Base-by-base conservation (phyloP, 23 tunicate genomes). In the Phallusia fumigata region DNA sequence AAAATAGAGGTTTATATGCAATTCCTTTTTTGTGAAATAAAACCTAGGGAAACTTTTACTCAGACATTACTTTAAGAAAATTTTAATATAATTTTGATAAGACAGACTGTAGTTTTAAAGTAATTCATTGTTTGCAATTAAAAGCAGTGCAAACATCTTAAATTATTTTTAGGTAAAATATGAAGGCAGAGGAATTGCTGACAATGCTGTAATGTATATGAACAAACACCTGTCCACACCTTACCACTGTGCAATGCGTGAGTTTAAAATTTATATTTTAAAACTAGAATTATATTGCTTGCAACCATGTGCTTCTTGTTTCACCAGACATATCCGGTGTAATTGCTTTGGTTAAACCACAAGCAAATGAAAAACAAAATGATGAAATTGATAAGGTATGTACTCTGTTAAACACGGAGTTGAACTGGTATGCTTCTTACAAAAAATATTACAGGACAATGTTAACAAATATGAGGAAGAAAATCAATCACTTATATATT, bases 161-260 rank as follows among this genome's bases (percentile, higher is more conserved):
- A n/a, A n/a, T n/a, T n/a, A n/a, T n/a, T 74, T 3, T 74, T 58
- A 88, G 87, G 87, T 89, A 0, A 65, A 77, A 52, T 89, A 89
- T 75, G 74, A 84, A 80, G 94, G 88, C 19, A 52, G 88, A 33
- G 88, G 85, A 52, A 81, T 93, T 52, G 79, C 92, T 5, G 92
- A 93, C 73, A 85, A 73, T 79, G 97, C 97, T 51, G 77, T 81
- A 11, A 85, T 93, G 92, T 88, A 76, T 33, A 93, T 93, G 97
- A 93, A 93, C 76, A 84, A 85, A 73, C 73, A 80, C 64, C 49
- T 93, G 33, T 93, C 97, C 31, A 93, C 97, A 33, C 97, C 97
- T 6, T 77, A 84, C 35, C 86, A 93, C 49, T 93, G 97, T 88
- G 97, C 97, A 18, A 83, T 90, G 95, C 95, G 89, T 90, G 53